Conservation (phyloP, 2,113 vertebrate species). For the Tychaedon coryphoeus region DNA sequence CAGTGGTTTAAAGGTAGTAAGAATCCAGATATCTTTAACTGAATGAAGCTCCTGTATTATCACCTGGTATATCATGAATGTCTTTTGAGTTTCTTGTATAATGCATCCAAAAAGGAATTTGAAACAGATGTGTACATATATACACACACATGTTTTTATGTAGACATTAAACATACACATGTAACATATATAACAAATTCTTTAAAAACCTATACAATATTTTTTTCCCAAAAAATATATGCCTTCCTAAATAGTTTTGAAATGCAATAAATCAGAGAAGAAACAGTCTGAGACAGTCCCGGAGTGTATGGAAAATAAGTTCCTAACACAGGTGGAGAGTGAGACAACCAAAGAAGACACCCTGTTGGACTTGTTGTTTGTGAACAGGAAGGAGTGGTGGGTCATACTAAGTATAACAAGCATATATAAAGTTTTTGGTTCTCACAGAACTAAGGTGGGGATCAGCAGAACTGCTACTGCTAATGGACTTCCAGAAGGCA, state of each 20-base stretch:
- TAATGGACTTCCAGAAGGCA: neutral
- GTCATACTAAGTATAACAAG: neutral
- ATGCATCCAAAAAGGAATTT: neutral
- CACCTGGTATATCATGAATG: neutral
- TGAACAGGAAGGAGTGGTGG: accelerated
- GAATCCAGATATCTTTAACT: neutral
- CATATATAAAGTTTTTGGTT: neutral
- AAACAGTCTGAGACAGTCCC: neutral
- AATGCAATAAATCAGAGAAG: neutral
- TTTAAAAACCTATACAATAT: neutral
- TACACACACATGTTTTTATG: accelerated
- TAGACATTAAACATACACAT: neutral
- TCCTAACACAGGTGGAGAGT: neutral
- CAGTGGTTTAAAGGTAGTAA: neutral
- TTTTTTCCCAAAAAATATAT: neutral
- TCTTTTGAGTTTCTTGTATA: neutral
- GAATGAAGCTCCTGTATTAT: neutral
- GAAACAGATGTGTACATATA: neutral
- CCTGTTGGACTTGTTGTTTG: neutral
- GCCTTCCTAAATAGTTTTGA: neutral
- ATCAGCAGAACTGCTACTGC: neutral
- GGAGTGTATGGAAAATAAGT: neutral
- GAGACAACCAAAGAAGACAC: neutral
- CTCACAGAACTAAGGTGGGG: neutral
- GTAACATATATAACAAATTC: neutral